Conservation (phyloP, 2,113 vertebrate species). For the Riparia riparia region DNA sequence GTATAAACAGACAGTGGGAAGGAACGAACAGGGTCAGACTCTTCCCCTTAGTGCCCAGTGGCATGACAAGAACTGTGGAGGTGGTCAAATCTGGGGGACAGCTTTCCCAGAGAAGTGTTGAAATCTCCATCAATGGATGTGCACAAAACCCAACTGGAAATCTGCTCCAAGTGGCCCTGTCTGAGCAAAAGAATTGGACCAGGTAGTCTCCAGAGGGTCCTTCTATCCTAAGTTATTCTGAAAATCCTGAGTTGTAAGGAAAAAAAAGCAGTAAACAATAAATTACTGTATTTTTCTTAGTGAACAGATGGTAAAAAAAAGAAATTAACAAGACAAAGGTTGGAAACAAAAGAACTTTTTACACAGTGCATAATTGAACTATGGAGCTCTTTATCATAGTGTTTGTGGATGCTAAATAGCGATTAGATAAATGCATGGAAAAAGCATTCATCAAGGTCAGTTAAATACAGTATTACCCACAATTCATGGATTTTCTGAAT, state of each 20-base stretch:
- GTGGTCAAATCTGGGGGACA: background rate
- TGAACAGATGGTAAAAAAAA: background rate
- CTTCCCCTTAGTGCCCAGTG: background rate
- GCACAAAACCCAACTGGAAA: background rate
- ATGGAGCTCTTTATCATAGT: background rate
- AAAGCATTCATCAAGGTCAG: slow-evolving; percentile 3
- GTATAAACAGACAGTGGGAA: background rate
- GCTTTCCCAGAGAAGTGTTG: background rate
- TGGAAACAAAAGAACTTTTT: background rate
- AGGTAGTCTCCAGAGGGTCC: background rate
- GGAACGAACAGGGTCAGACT: background rate
- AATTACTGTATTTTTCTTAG: background rate
- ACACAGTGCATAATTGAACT: background rate
- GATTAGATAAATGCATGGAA: background rate
- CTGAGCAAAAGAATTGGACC: background rate
- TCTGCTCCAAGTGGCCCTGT: background rate
- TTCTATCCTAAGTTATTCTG: background rate
- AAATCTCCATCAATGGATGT: background rate
- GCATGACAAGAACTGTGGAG: background rate
- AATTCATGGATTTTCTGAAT: background rate
- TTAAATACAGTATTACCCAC: background rate
- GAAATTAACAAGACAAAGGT: background rate
- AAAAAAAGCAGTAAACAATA: background rate
- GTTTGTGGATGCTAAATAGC: background rate
- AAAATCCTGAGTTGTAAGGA: background rate